A percentile compares a stretch with the other conserved stretches of the same genome.
phyloP scores from a whole-genome alignment of 2,888 invertebrate genomes.

The Pomacea canaliculata region DNA sequence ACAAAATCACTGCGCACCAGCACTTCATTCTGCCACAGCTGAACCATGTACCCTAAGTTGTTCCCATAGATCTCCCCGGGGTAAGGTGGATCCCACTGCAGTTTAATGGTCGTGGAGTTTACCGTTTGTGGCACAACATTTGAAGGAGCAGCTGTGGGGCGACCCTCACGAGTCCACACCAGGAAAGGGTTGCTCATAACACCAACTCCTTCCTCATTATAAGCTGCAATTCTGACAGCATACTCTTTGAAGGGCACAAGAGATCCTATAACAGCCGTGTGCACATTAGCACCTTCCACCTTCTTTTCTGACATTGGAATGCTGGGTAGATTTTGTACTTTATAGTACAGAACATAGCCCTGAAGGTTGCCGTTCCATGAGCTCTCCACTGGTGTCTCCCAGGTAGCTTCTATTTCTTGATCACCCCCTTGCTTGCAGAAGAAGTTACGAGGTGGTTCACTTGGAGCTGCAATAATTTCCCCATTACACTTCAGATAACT shows the following conservation, averaged over 20 bases:
- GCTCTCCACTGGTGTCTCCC: constrained; percentile 94
- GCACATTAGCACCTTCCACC: constrained; percentile 65
- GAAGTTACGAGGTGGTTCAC: constrained; percentile 93
- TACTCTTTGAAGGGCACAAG: constrained; percentile 90
- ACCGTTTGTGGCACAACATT: constrained; percentile 82
- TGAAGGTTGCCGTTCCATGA: constrained; percentile 92
- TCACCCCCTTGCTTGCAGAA: constrained; percentile 94
- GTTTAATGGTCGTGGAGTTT: constrained; percentile 87
- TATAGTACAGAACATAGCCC: constrained; percentile 92
- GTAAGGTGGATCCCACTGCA: constrained; percentile 96
- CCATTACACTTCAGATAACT: not conserved
- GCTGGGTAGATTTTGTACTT: constrained; percentile 82
- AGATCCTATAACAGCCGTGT: constrained; percentile 73
- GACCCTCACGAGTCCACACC: constrained; percentile 94
- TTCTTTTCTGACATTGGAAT: constrained; percentile 77
- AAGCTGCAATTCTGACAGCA: constrained; percentile 93
- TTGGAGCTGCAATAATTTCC: constrained; percentile 81
- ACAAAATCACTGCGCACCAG: constrained; percentile 41
- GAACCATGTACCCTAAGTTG: constrained; percentile 77
- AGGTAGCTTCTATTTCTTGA: constrained; percentile 95
- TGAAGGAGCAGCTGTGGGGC: constrained; percentile 81
- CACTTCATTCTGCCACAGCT: constrained; percentile 27
- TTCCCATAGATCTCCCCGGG: constrained; percentile 98
- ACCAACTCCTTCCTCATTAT: constrained; percentile 96
- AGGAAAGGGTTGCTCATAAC: constrained; percentile 90